Percentiles rank a stretch among this genome's conserved stretches.
phyloP scores from a whole-genome alignment of 2,888 invertebrate species.

The Ypsolopha sequella region DNA sequence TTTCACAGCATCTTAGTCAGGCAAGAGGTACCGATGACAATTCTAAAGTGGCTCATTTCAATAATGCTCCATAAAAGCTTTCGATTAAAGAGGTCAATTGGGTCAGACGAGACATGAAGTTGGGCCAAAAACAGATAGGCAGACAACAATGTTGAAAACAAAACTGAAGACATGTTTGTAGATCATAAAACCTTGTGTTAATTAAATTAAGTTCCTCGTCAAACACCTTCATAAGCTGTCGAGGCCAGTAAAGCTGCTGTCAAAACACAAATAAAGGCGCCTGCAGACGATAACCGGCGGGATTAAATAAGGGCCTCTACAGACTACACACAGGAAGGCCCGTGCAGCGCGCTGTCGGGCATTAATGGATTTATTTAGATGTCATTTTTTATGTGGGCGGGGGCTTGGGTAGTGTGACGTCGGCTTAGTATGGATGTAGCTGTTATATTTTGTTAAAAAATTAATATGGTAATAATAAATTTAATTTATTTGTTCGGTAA shows the following conservation, averaged over 20 bases:
- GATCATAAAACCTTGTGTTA: no score
- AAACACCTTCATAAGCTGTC: slow-evolving; percentile 4
- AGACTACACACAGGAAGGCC: slow-evolving; percentile 56
- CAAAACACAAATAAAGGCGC: slow-evolving; percentile 63
- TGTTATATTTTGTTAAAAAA: neutral
- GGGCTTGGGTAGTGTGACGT: slow-evolving; percentile 42
- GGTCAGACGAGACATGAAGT: no score
- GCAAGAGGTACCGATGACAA: no score
- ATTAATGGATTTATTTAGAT: slow-evolving; percentile 71
- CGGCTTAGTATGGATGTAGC: slow-evolving; percentile 36
- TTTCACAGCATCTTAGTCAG: no score
- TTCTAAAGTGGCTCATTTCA: no score
- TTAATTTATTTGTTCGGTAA: no score
- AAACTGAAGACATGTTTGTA: no score
- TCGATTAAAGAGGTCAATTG: no score
- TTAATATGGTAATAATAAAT: neutral
- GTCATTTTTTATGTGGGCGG: slow-evolving; percentile 72
- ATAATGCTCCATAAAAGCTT: no score
- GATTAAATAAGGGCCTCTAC: slow-evolving; percentile 53
- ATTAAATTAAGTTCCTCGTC: neutral
- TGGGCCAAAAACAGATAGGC: no score
- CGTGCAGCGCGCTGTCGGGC: slow-evolving; percentile 16
- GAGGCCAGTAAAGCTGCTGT: slow-evolving; percentile 27
- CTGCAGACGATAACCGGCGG: slow-evolving; percentile 28
- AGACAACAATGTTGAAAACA: no score